Evolutionary conservation across 2,888 invertebrate species (phyloP).

Genomic region (Drepana falcataria): DNA sequence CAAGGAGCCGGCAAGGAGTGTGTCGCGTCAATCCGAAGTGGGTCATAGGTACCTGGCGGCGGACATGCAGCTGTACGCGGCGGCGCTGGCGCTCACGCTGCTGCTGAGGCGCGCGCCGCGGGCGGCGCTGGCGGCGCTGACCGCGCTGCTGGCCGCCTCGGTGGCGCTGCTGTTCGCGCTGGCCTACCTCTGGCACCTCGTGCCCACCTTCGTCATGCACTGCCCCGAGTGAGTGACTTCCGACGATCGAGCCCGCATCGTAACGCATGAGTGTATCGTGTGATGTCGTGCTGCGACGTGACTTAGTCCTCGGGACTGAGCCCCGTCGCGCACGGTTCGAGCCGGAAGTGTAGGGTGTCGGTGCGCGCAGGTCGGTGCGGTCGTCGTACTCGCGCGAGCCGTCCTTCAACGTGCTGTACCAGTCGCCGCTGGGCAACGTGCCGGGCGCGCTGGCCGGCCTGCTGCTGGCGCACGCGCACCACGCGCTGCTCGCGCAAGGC

Average conservation of each 20-base stretch:
- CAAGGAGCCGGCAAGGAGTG: no score
- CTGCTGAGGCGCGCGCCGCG: conserved; percentile 41
- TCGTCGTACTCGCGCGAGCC: conserved; percentile 43
- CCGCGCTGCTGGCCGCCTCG: conserved; percentile 32
- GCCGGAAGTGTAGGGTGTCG: background rate
- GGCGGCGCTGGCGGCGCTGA: conserved; percentile 37
- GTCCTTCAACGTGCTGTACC: conserved; percentile 67
- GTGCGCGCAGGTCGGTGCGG: conserved; percentile 44
- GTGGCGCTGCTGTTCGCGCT: conserved; percentile 34
- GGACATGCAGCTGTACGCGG: conserved; percentile 56
- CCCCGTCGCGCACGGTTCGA: no score
- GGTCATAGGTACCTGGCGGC: background rate
- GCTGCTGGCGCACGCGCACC: conserved; percentile 57
- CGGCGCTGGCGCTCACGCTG: conserved; percentile 47
- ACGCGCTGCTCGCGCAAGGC: conserved; percentile 29
- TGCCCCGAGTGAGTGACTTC: conserved; percentile 51
- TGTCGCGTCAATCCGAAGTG: no score
- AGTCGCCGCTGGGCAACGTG: conserved; percentile 66
- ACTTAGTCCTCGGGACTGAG: background rate
- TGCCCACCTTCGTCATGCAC: conserved; percentile 61
- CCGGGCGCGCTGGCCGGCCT: conserved; percentile 61
- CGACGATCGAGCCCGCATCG: no score
- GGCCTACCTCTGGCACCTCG: conserved; percentile 52
- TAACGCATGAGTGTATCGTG: no score
- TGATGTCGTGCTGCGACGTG: no score